phyloP scores from a whole-genome alignment of 2,113 vertebrate species.

The Anolis carolinensis region DNA sequence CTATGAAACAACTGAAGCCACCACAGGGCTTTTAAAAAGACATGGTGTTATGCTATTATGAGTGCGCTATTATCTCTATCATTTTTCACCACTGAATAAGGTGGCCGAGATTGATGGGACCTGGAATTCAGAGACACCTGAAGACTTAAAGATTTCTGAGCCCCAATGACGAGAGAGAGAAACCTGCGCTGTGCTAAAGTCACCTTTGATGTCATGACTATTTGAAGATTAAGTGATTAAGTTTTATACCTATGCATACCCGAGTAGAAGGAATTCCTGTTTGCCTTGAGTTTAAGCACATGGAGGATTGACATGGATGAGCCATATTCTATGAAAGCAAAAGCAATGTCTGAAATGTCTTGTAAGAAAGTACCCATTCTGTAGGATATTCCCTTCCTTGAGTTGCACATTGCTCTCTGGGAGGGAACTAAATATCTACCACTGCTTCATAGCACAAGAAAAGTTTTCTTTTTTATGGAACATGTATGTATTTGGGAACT shows the following conservation, averaged over 20 bases:
- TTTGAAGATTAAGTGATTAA: not conserved
- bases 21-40: not conserved
- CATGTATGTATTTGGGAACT: rapidly evolving
- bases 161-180: too few relatives aligned
- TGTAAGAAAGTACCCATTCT: conserved; percentile 42
- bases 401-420: conserved; percentile 34
- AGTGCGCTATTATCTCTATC: not conserved
- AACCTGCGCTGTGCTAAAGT: not conserved
- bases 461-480: conserved; percentile 1
- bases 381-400: conserved; percentile 29
- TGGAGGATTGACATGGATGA: not conserved
- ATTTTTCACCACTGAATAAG: too few relatives aligned
- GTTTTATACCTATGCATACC: not conserved
- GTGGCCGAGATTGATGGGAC: too few relatives aligned
- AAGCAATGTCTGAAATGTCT: conserved; percentile 39
- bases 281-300: too few relatives aligned
- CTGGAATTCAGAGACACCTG: too few relatives aligned
- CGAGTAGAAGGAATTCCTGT: not conserved
- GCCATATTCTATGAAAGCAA: conserved; percentile 19
- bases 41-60: not conserved
- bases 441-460: conserved; percentile 34
- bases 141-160: too few relatives aligned
- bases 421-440: conserved; percentile 20
- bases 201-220: not conserved
- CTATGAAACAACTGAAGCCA: not conserved